phyloP scores from a whole-genome alignment of 2,797 vertebrate species.

The Cryptoprocta ferox region DNA sequence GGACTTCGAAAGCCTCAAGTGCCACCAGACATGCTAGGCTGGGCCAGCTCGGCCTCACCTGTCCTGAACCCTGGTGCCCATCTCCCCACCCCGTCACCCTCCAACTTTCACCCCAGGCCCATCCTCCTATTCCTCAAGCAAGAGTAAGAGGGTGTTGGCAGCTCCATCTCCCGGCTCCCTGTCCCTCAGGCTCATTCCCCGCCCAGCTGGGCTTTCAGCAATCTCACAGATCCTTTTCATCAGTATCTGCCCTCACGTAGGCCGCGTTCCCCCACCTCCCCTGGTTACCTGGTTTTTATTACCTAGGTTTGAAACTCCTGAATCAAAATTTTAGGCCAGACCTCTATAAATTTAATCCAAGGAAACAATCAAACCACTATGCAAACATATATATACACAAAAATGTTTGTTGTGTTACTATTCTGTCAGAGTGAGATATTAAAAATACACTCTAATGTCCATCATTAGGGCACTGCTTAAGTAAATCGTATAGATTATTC shows the following conservation, averaged over 20 bases:
- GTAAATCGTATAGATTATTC: not conserved
- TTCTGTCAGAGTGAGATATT: not conserved
- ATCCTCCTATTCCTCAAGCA: not conserved
- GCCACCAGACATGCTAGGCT: not conserved
- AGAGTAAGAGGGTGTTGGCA: rapidly evolving
- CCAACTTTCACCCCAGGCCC: not conserved
- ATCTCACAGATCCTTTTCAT: not conserved
- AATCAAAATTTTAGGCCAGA: not conserved
- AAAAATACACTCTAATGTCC: not conserved
- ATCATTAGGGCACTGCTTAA: not conserved
- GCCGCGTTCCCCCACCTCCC: rapidly evolving
- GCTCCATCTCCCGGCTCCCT: not conserved
- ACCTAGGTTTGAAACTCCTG: not conserved
- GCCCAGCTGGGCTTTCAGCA: not conserved
- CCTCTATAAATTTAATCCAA: not conserved
- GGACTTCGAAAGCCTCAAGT: not conserved
- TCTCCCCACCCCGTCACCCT: too few relatives aligned
- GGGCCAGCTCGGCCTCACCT: not conserved
- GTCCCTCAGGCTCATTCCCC: not conserved
- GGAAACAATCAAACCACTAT: not conserved
- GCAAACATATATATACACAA: not conserved
- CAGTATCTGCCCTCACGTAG: not conserved
- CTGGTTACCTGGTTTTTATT: not conserved
- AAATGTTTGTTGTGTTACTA: not conserved
- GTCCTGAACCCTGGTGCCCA: not conserved